Base-by-base conservation (phyloP, 92 coral and sea anemone species). In the Epizoanthus fatuus region DNA sequence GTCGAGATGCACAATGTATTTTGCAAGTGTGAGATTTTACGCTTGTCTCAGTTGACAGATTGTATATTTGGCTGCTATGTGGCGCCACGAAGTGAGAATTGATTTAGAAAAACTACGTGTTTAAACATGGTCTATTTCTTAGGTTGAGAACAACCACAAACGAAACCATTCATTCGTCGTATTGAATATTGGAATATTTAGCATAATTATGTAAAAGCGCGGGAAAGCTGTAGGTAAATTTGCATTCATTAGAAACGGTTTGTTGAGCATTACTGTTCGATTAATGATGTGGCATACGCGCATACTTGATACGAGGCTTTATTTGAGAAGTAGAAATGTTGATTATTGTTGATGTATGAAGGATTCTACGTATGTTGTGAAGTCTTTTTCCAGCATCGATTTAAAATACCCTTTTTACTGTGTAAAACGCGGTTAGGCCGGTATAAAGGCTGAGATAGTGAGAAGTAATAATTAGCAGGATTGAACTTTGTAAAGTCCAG, bases 401-500 rank as follows among this genome's bases (percentile, higher is more conserved):
- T 71, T 63, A 76, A 74, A 54, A 89, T 69, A 69, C 53, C 89
- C 74, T 86, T 94, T 94, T 94, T 94, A 94, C 98, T 88, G 93
- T 94, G 98, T 94, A 94, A 94, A 94, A 93, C 95, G 70, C 78
- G 90, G 98, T 93, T 85, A 86, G 86, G 94, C 94, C 98, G 87
- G 60, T 81, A 80, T 72, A 86, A 49, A 90, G 92, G 90, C 84
- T 85, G 56, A 84, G 86, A 75, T 29, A 29, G 35, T 29, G 35
- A 29, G 35, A 29, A 29, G 35, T 0, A 29, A 29, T 29, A 71
- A 86, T 81, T 84, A 74, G 79, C 65, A 72, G 55, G 87, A 70
- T 79, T 11, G 81, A 83, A 75, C 37, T 76, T 87, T 25, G 82
- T 82, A n/a, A 76, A 60, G 90, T 89, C 83, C 75, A 17, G 86